Base-by-base conservation (phyloP, 2,797 vertebrate species). In the Tenualosa ilisha region DNA sequence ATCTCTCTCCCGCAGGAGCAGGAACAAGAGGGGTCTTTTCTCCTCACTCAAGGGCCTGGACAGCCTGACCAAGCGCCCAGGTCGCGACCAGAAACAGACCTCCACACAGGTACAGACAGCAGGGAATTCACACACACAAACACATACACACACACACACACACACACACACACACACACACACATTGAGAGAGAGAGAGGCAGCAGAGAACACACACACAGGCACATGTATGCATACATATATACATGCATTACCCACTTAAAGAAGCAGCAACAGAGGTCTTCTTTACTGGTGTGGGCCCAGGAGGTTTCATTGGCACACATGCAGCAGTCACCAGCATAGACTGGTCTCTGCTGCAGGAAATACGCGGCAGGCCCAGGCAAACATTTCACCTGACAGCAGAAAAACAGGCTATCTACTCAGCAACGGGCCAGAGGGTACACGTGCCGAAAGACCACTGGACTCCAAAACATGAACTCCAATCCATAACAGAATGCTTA, bases 1-100 rank as follows among this genome's bases (percentile, higher is more conserved):
- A 2, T 96, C 95, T 7, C 88, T 96, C 81, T 94, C 95, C 0
- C 96, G 96, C 86, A 94, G 92, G 20, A 82, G 85, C 31, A 89
- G 91, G 85, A 91, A 89, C 89, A 97, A 96, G 92, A 95, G 95
- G 86, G 94, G 97, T 24, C 94, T 97, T 40, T 97, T 97, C 91
- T 97, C 96, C 63, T 98, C 98, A 0, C 93, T 98, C 7, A 98
- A 96, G 93, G 95, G 95, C 15, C 91, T 98, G 94, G 96, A 97
- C 85, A 96, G 95, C 0, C 88, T 96, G 90, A 95, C 92, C 54
- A 95, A 95, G 89, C 95, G 89, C 82, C 93, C 81, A 49, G 40
- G 31, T 6, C 94, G 94, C 83, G 96, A 97, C 83, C 94, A 94
- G 59, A 93, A 94, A 82, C 96, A 94, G 51, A 95, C 96, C 0